A percentile compares a stretch with the other conserved stretches of the same genome.
These are phyloP conservation scores for Penaeus monodon DNA, from an alignment of 2,888 invertebrate species.

Conservation along the genomic window DNA sequence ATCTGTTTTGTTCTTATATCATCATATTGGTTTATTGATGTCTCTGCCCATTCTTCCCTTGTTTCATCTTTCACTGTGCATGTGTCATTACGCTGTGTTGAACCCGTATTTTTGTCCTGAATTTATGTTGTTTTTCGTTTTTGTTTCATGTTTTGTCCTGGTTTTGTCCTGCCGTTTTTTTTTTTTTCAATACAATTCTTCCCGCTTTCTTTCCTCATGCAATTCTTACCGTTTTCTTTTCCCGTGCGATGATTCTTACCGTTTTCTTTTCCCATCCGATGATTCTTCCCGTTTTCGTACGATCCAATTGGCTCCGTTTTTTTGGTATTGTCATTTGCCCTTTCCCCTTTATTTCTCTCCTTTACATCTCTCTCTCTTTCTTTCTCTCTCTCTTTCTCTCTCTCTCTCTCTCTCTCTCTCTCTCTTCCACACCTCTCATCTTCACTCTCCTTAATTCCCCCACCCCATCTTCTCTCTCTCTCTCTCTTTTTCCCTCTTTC, in stretches of 20 bases:
- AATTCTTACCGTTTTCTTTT: neutral
- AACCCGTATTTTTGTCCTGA: no score
- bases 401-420: neutral
- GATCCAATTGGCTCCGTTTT: neutral
- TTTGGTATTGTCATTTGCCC: neutral
- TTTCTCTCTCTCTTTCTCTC: constrained; percentile 23
- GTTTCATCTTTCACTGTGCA: no score
- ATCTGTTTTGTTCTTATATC: no score
- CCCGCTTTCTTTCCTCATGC: neutral
- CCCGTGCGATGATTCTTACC: neutral
- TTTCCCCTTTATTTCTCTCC: neutral
- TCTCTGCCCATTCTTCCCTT: no score
- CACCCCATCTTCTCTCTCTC: neutral
- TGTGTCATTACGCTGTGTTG: no score
- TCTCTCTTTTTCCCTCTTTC: neutral
- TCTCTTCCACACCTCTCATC: neutral
- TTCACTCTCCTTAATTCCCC: neutral
- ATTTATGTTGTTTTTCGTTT: no score
- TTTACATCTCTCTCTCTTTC: constrained; percentile 5
- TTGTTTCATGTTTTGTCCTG: no score
- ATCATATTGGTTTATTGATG: no score
- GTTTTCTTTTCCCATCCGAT: neutral
- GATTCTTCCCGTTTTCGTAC: neutral
- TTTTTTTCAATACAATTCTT: no score
- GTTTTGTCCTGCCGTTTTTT: no score